Evolutionary conservation across 2,113 vertebrate species (phyloP).

Genomic region (Osmerus mordax): DNA sequence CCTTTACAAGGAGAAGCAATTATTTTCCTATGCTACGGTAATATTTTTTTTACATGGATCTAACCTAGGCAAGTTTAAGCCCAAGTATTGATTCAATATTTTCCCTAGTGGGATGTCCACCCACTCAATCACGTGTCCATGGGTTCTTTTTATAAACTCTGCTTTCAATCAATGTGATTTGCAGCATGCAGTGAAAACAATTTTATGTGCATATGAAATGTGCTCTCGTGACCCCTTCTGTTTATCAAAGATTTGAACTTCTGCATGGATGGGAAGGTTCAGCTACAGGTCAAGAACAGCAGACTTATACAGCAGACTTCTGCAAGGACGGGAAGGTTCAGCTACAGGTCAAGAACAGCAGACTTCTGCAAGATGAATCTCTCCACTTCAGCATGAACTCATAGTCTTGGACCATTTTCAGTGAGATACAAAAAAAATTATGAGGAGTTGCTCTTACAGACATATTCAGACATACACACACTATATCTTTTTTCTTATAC

Average conservation of each 20-base stretch:
- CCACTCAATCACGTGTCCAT: constrained; percentile 37
- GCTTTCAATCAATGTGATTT: constrained; percentile 9
- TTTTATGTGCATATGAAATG: constrained; percentile 19
- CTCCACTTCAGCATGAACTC: too few relatives aligned
- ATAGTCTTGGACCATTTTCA: too few relatives aligned
- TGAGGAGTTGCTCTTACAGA: too few relatives aligned
- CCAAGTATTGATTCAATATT: constrained; percentile 47
- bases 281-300: not conserved
- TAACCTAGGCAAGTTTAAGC: constrained; percentile 16
- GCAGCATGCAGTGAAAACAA: not conserved
- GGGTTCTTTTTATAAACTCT: constrained; percentile 6
- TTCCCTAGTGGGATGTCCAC: constrained; percentile 23
- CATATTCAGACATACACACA: too few relatives aligned
- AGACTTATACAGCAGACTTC: not conserved
- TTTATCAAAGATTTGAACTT: constrained; percentile 4
- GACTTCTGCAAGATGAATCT: not conserved
- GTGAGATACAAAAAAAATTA: too few relatives aligned
- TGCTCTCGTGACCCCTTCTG: not conserved
- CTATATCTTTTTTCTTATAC: too few relatives aligned
- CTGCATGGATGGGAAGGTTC: constrained; percentile 11
- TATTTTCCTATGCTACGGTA: too few relatives aligned
- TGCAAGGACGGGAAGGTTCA: constrained; percentile 11
- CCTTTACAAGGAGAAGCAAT: too few relatives aligned
- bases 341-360: not conserved
- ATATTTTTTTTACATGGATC: not conserved